Evolutionary conservation across 2,113 vertebrate genomes (phyloP).

Genomic region (Sinocyclocheilus maitianheensis): DNA sequence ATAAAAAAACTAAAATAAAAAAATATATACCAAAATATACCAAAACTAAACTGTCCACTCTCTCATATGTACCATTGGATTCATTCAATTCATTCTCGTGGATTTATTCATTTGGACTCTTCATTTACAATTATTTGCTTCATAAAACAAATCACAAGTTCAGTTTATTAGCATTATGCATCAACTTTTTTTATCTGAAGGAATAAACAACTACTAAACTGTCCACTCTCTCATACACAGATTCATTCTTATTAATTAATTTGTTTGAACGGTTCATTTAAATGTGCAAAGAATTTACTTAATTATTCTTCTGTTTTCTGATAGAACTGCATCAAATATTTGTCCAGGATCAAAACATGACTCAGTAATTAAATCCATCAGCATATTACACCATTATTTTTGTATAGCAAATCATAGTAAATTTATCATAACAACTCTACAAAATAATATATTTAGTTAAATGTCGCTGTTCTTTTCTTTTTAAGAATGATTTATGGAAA

Average conservation of each 20-base stretch:
- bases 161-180: too few species aligned
- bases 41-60: too few species aligned
- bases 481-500: not conserved
- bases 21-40: too few species aligned
- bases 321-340: not conserved
- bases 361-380: not conserved
- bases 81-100: not conserved
- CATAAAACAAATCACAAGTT: too few species aligned
- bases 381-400: not conserved
- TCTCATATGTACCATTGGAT: too few species aligned
- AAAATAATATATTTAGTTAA: too few species aligned
- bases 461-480: too few species aligned
- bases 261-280: not conserved
- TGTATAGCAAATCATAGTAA: not conserved
- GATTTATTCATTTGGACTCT: too few species aligned
- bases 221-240: not conserved
- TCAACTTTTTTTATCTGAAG: too few species aligned
- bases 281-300: not conserved
- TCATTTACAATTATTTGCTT: too few species aligned
- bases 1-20: too few species aligned
- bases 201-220: too few species aligned
- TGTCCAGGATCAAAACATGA: not conserved
- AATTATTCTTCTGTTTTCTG: not conserved
- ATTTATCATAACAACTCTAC: not conserved
- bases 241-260: not conserved